Base-by-base conservation (phyloP, 1,140 invertebrate species). In the Leguminivora glycinivorella region DNA sequence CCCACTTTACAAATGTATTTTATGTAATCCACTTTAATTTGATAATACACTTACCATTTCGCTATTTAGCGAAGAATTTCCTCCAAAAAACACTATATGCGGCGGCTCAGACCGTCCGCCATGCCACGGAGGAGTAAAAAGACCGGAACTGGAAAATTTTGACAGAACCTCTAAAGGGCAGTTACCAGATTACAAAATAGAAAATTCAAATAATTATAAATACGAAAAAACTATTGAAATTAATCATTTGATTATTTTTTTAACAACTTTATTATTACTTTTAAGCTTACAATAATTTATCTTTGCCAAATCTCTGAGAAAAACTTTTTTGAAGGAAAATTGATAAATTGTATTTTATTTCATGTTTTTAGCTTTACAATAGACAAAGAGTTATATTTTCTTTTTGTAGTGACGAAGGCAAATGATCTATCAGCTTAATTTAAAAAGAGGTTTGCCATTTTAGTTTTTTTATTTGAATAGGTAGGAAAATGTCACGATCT, bases 61-160 rank as follows among this genome's bases (percentile, higher is more conserved):
- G 91, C 91, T 90, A 75, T 73, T 79, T 60, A 88, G 89, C 89
- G 89, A 91, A 86, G 80, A 78, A 83, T 83, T 84, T 88, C 80
- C 89, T 90, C 88, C 84, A 76, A 88, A 87, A 88, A 85, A 88
- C 90, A 90, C 87, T 84, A 89, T 79, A 72, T 75, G 79, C 85
- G 87, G 87, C 77, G 88, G 87, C 85, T 82, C 80, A 84, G 85
- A 92, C 89, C 89, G 91, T 91, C 91, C 89, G 88, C 89, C 91
- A 91, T 91, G 89, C 89, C 89, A 91, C 89, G 91, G 85, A 92
- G 89, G 82, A 90, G 75, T 91, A 83, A 91, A 92, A 92, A 88
- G 89, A 87, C 88, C 91, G 91, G 89, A 92, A 89, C 81, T 68
- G 24, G 69, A 72, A 72, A 75, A 71, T 83, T 72, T 24, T 90